These are phyloP conservation scores for Acrocephalus arundinaceus DNA, from an alignment of 2,113 vertebrate genomes.

Conservation along the genomic window DNA sequence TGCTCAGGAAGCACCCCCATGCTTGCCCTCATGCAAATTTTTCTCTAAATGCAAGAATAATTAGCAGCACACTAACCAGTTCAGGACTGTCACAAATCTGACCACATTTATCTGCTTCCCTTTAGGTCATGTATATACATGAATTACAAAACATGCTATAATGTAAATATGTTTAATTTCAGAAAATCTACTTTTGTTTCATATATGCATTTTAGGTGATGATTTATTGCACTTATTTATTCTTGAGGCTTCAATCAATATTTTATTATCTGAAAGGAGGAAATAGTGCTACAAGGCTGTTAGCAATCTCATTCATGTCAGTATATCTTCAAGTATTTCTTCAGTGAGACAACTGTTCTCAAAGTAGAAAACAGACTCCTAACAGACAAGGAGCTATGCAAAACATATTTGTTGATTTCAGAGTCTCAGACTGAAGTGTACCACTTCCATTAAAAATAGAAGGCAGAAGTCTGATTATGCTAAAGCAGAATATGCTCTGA, in stretches of 20 bases:
- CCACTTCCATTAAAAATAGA: not conserved
- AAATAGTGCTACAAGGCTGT: not conserved
- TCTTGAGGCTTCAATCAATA: accelerated
- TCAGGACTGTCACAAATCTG: not conserved
- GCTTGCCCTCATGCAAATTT: not conserved
- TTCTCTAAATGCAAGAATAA: not conserved
- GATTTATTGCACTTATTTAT: not conserved
- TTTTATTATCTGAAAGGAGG: not conserved
- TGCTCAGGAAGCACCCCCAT: not conserved
- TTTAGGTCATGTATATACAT: not conserved
- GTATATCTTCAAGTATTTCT: not conserved
- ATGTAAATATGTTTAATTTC: not conserved
- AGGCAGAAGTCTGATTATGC: not conserved
- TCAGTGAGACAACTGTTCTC: not conserved
- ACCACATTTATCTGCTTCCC: not conserved
- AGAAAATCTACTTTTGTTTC: not conserved
- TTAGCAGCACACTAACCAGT: not conserved
- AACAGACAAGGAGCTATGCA: not conserved
- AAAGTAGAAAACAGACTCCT: not conserved
- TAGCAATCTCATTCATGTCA: not conserved
- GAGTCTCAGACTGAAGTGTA: not conserved
- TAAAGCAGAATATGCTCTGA: not conserved
- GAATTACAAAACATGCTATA: not conserved
- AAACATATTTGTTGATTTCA: not conserved
- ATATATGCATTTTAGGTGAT: not conserved